Base-by-base conservation (phyloP, 92 coral and sea anemone genomes). In the Metridium senile region DNA sequence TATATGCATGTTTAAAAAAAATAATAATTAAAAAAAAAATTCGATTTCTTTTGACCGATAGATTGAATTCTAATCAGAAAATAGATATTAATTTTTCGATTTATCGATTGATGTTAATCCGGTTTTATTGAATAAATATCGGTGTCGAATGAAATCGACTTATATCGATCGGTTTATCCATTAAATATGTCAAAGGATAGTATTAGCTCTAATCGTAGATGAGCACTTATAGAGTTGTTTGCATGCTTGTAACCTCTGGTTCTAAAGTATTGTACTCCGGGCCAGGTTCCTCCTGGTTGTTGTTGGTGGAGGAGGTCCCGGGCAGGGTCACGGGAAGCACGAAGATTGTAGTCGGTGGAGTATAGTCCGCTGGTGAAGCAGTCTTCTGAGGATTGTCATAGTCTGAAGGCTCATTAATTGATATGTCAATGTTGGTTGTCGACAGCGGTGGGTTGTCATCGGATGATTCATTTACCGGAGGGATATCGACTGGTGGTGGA, bases 361-460 rank as follows among this genome's bases (percentile, higher is more conserved):
- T 21, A 58, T 68, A 68, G 46, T 33, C 26, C 23, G 46, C 18
- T 22, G 54, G 74, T 29, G 21, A 25, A 23, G 29, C 54, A 19
- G 49, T 47, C 21, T 34, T 23, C 17, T 26, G 73, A 2, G 73
- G 73, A 68, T 68, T 68, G 53, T 68, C 73, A n/a, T 68, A 68
- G 73, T 68, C 73, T 52, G 31, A 10, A 19, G 72, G 4, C 27
- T 67, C 72, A 19, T 33, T 35, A 22, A 33, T 19, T 33, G 27
- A 54, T 13, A 3, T 10, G 25, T 54, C 23, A 28, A 27, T 32
- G 29, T 17, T 66, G 8, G 28, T 66, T 26, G 46, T 46, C 47
- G 33, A 46, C 21, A 28, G 17, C 11, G 71, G 71, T 26, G 71
- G 71, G 46, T 66, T 65, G 33, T 65, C 70, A 20, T 65, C 70